These are phyloP conservation scores for Chondrosia reniformis DNA, from an alignment of 37 sponge, comb jelly and placozoan species.

Conservation along the genomic window DNA sequence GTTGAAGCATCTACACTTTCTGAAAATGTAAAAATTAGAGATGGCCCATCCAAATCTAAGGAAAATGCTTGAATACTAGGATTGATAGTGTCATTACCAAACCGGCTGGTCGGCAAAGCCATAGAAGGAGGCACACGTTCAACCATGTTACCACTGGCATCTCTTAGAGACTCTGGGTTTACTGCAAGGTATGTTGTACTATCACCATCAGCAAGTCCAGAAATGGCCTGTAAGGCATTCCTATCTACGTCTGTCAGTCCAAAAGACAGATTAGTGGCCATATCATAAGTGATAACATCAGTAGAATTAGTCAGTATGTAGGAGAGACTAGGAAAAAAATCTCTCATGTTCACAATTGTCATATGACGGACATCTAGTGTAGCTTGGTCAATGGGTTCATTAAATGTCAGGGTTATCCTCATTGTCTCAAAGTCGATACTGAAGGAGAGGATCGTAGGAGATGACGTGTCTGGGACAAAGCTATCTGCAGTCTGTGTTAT, in stretches of 20 bases:
- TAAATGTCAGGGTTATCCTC: conserved; percentile 60
- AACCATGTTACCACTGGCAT: conserved; percentile 84
- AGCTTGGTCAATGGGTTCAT: conserved; percentile 65
- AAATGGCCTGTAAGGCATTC: conserved; percentile 51
- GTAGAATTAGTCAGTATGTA: conserved; percentile 27
- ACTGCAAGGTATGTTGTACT: conserved; percentile 72
- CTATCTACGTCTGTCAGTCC: conserved; percentile 36
- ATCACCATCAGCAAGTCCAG: conserved; percentile 39
- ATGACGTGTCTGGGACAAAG: conserved; percentile 52
- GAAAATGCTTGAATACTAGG: conserved; percentile 57
- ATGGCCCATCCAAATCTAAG: conserved; percentile 53
- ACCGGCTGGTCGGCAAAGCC: conserved; percentile 45
- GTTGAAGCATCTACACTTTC: conserved; percentile 69
- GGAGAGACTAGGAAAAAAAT: conserved; percentile 48
- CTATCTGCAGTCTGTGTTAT: conserved; percentile 2
- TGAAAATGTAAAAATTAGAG: conserved; percentile 60
- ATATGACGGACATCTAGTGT: conserved; percentile 76
- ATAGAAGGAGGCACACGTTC: conserved; percentile 51
- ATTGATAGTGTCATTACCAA: conserved; percentile 44
- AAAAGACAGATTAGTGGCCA: conserved; percentile 57
- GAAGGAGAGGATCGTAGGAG: conserved; percentile 50
- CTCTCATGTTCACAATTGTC: conserved; percentile 50
- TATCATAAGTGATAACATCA: conserved; percentile 25
- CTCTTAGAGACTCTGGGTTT: conserved; percentile 70
- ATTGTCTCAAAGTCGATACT: conserved; percentile 55